Conservation (phyloP, 2,888 invertebrate genomes). For the Andrena trimmerana region DNA sequence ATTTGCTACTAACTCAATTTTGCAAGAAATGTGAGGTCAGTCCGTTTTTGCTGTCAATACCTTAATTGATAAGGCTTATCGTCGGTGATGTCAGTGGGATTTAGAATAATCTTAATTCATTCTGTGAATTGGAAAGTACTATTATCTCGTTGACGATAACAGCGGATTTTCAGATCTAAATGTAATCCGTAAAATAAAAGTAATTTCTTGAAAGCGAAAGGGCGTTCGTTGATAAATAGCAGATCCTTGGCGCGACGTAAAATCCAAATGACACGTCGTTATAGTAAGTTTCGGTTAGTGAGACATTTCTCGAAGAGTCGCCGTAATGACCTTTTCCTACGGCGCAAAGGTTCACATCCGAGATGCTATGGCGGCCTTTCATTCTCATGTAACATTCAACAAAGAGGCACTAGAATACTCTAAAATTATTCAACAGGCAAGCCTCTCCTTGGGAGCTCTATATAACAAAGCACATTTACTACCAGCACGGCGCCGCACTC, state of each 20-base stretch:
- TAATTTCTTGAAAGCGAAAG: not conserved
- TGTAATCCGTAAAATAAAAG: not conserved
- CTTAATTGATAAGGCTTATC: no score
- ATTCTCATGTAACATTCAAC: constrained; percentile 10
- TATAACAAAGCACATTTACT: no score
- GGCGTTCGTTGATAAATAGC: not conserved
- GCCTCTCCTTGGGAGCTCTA: no score
- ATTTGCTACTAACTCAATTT: no score
- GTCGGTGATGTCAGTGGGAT: no score
- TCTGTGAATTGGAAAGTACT: no score
- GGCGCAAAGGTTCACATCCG: constrained; percentile 16
- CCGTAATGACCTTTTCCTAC: constrained; percentile 20
- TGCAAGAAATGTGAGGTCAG: no score
- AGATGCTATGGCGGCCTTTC: constrained; percentile 25
- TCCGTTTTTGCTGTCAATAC: no score
- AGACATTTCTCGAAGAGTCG: constrained; percentile 6
- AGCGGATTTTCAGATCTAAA: no score
- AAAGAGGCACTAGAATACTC: not conserved
- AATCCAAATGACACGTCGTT: not conserved
- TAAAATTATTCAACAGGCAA: not conserved
- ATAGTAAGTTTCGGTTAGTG: not conserved
- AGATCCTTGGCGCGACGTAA: not conserved
- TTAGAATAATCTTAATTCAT: no score
- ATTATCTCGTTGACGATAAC: no score
- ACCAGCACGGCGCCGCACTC: no score